Percentiles rank a stretch among this genome's conserved stretches.
Evolutionary conservation across 2,113 vertebrate species (phyloP).

Genomic region (Dendropsophus ebraccatus): DNA sequence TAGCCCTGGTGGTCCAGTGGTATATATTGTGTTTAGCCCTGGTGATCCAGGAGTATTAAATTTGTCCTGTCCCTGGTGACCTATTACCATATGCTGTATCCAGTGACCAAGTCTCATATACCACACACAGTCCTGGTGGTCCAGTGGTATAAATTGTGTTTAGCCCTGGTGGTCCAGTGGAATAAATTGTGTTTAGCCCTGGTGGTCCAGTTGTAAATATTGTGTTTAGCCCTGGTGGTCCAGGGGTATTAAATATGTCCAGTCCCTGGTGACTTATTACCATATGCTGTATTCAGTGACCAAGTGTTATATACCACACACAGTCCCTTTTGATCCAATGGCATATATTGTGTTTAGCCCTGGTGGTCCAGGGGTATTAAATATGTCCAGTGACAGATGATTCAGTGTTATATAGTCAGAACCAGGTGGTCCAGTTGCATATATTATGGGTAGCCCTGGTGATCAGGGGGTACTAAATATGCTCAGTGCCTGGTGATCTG

Average conservation of each 20-base stretch:
- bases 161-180: no score
- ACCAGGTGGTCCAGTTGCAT: background rate
- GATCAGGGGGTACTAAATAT: background rate
- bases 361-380: no score
- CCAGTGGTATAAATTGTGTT: background rate
- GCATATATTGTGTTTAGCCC: background rate
- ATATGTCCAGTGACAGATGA: background rate
- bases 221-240: background rate
- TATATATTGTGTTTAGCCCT: background rate
- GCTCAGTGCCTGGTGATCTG: background rate
- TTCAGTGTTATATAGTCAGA: background rate
- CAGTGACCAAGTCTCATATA: no score
- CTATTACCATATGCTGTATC: background rate
- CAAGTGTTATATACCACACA: no score
- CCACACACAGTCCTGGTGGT: background rate
- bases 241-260: background rate
- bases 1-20: background rate
- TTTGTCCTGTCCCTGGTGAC: background rate
- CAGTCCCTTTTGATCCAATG: background rate
- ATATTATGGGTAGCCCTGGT: no score
- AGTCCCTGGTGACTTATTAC: background rate
- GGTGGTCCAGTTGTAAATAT: background rate
- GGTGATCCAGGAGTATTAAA: background rate
- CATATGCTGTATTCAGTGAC: background rate
- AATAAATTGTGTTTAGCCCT: background rate